Conservation (phyloP, 2,113 vertebrate species). For the Otus sunia region DNA sequence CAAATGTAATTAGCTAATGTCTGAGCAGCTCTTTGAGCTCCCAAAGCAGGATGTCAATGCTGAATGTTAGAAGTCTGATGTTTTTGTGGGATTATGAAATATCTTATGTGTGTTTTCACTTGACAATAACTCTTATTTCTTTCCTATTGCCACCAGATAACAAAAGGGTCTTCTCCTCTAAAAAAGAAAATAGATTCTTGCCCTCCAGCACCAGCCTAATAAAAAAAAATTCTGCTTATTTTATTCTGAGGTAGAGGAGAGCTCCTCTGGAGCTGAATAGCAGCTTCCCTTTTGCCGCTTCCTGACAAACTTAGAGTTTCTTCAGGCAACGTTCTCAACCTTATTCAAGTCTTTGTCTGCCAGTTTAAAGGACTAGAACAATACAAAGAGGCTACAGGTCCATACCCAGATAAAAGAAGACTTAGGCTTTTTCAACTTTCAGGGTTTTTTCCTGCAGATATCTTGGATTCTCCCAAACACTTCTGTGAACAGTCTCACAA, state of each 20-base stretch:
- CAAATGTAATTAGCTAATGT: conserved; percentile 18
- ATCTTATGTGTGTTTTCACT: background rate
- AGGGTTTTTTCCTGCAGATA: background rate
- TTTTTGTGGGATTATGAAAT: background rate
- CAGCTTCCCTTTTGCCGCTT: background rate
- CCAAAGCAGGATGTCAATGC: background rate
- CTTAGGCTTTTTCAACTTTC: background rate
- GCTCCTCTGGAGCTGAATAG: background rate
- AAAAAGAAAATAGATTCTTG: background rate
- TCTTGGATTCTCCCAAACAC: background rate
- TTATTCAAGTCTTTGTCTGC: background rate
- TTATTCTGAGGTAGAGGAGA: background rate
- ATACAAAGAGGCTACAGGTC: background rate
- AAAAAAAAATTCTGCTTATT: background rate
- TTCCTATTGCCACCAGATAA: background rate
- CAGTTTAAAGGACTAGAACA: background rate
- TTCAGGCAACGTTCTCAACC: background rate
- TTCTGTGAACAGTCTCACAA: background rate
- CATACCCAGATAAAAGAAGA: background rate
- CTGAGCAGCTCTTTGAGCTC: background rate
- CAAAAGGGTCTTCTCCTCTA: background rate
- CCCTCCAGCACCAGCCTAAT: background rate
- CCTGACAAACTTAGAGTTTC: background rate
- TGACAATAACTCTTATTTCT: background rate
- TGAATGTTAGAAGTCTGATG: background rate